These are phyloP conservation scores for Fistularia tabacaria DNA, from an alignment of 2,797 vertebrate genomes.

Conservation along the genomic window DNA sequence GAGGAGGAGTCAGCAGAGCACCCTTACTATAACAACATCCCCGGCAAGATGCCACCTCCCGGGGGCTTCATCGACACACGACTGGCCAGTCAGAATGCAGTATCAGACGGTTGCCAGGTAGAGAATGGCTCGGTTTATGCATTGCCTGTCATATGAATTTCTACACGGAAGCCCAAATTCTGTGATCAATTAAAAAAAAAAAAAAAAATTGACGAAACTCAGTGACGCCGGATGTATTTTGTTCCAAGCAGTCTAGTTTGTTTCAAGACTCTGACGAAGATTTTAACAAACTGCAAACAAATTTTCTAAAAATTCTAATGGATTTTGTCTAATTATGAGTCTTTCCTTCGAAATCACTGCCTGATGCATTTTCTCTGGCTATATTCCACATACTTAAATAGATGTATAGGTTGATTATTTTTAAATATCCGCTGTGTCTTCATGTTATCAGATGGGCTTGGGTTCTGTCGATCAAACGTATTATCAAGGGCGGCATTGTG, in stretches of 20 bases:
- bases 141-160: too few species aligned
- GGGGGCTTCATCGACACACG: conserved; percentile 86
- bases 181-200: neutral
- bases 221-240: too few species aligned
- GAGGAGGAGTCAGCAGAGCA: conserved; percentile 83
- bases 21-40: conserved; percentile 93
- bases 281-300: too few species aligned
- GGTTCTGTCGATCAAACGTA: conserved; percentile 85
- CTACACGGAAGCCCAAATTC: neutral
- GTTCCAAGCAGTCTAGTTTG: too few species aligned
- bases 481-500: conserved; percentile 88
- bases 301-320: too few species aligned
- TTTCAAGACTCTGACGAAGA: too few species aligned
- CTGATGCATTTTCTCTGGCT: too few species aligned
- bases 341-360: too few species aligned
- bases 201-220: neutral
- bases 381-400: neutral
- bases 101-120: conserved; percentile 79
- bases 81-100: conserved; percentile 74
- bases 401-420: neutral
- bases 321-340: too few species aligned
- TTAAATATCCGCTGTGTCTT: conserved; percentile 9
- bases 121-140: neutral
- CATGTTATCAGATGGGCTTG: conserved; percentile 71
- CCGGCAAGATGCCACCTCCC: conserved; percentile 87